Conservation (phyloP, 2,888 invertebrate species). For the Artemia sp. region DNA sequence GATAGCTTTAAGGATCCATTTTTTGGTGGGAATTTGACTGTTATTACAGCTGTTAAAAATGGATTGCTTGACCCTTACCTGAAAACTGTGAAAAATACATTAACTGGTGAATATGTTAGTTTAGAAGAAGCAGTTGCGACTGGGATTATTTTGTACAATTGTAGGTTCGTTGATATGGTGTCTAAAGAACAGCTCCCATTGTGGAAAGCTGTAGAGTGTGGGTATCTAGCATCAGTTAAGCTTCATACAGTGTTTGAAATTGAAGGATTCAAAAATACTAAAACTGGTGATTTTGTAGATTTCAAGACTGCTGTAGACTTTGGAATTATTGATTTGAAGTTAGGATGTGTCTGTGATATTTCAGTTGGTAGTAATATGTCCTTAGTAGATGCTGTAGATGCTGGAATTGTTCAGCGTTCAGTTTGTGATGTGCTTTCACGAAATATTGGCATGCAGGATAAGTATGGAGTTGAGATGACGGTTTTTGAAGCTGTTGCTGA, state of each 20-base stretch:
- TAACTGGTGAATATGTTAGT: constrained; percentile 58
- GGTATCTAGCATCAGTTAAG: constrained; percentile 67
- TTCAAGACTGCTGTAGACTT: constrained; percentile 62
- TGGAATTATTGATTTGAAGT: constrained; percentile 54
- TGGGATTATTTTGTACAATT: constrained; percentile 57
- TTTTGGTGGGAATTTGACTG: constrained; percentile 48
- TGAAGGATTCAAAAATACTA: constrained; percentile 68
- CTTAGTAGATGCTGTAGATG: constrained; percentile 58
- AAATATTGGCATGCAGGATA: constrained; percentile 55
- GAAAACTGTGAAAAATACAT: constrained; percentile 66
- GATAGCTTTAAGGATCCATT: constrained; percentile 29
- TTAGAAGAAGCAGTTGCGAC: constrained; percentile 64
- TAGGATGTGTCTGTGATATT: constrained; percentile 51
- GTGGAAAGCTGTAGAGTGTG: constrained; percentile 71
- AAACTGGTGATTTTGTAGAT: constrained; percentile 60
- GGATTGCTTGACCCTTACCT: constrained; percentile 71
- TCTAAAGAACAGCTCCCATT: constrained; percentile 56
- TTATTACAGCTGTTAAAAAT: constrained; percentile 66
- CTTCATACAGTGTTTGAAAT: constrained; percentile 80
- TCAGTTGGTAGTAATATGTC: constrained; percentile 56
- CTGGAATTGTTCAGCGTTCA: constrained; percentile 61
- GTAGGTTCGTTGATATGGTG: constrained; percentile 52
- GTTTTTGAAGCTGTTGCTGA: constrained; percentile 75
- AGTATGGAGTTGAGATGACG: constrained; percentile 51
- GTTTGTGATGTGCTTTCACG: constrained; percentile 43